These are phyloP conservation scores for Drosophila repletoides DNA, from an alignment of 1,140 invertebrate genomes.

Conservation along the genomic window DNA sequence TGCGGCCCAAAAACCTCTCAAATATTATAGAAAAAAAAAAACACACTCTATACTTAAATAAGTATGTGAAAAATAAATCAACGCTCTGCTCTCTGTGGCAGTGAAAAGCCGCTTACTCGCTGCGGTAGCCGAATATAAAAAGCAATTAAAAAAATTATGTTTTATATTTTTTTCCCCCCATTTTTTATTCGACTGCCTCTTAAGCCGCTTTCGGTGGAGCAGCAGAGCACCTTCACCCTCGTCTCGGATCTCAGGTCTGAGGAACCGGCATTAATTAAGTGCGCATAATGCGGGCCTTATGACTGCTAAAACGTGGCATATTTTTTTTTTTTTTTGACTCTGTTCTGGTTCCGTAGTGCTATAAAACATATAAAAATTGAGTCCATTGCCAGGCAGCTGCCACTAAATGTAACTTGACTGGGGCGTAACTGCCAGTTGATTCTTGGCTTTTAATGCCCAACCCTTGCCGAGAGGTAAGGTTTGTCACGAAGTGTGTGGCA, in stretches of 20 bases:
- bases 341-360: constrained; percentile 10
- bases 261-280: constrained; percentile 76
- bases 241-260: background rate
- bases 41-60: constrained; percentile 2
- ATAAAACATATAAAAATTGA: constrained; percentile 16
- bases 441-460: background rate
- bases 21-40: background rate
- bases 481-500: too few species aligned
- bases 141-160: constrained; percentile 78
- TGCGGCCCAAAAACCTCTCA: background rate
- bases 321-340: constrained; percentile 37
- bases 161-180: constrained; percentile 44
- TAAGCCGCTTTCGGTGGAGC: constrained; percentile 69
- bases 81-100: background rate
- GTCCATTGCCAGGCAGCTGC: constrained; percentile 1
- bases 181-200: constrained; percentile 29
- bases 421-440: constrained; percentile 27
- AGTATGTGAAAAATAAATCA: constrained; percentile 36
- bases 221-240: constrained; percentile 30
- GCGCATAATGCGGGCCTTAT: constrained; percentile 79
- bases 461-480: background rate
- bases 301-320: constrained; percentile 70
- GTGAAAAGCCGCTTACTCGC: constrained; percentile 54
- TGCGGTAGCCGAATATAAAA: constrained; percentile 63
- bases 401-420: constrained; percentile 27